Evolutionary conservation across 2,797 vertebrate species (phyloP), one percentile per base, ranked within the genome.

Genomic region (Galago senegalensis): DNA sequence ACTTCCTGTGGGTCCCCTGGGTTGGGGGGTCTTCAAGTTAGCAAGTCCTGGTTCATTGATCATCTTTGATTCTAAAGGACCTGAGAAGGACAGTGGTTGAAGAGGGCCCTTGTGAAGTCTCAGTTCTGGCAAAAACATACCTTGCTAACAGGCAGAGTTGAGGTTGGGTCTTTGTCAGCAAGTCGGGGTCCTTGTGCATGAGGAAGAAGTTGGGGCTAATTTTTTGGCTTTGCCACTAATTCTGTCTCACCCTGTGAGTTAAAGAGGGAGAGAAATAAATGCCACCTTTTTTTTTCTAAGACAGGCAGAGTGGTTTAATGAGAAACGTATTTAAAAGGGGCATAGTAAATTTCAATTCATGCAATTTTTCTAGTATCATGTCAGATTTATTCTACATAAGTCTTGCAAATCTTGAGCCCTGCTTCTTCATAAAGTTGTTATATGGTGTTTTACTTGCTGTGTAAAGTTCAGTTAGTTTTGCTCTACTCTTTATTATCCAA

Each of bases 361-460:
- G 87, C 84, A 70, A 56, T 63, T 86, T 60, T 92, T 49, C 16
- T 37, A 67, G 58, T 31, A 12, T 49, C 49, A 72, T 69, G 21
- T 79, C 90, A 84, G 73, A 40, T 69, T 87, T 70, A 60, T 76
- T 92, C 81, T 87, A 75, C 10, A 29, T 87, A 53, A 88, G 56
- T 60, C 43, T 37, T 69, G 29, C 69, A 56, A 3, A 65, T 73
- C 49, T 20, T 63, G 7, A 61, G n/a, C 56, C 89, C 43, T 70
- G 29, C 76, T 79, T 97, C 49, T 79, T 86, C 67, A 82, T 61
- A 23, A 70, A 79, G 49, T 60, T 79, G 14, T 93, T 69, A 53
- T 69, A 31, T 87, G 37, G 69, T 37, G 58, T 86, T 96, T 90
- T 84, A 84, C 21, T 53, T 61, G 61, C 56, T 90, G 34, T 7